These are phyloP conservation scores for Diphyllodes magnificus DNA, from an alignment of 2,113 vertebrate genomes.

Conservation along the genomic window DNA sequence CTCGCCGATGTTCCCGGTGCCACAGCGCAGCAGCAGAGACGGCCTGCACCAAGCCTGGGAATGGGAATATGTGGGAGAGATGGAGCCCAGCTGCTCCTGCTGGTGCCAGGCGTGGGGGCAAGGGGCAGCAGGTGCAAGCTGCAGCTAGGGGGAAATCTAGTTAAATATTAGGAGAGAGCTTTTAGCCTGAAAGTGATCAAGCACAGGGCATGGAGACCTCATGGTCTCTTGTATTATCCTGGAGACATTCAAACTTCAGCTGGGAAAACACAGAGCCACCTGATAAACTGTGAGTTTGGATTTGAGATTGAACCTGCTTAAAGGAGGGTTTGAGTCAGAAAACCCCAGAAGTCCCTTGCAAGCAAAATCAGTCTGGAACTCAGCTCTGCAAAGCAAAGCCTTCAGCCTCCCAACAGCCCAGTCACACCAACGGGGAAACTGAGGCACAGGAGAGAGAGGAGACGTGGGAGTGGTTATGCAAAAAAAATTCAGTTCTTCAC, in stretches of 20 bases:
- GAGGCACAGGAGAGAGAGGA: background rate
- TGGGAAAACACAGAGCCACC: background rate
- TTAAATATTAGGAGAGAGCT: background rate
- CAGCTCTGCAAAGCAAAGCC: background rate
- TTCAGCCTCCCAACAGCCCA: background rate
- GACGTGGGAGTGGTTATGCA: rapidly evolving
- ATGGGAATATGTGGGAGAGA: rapidly evolving
- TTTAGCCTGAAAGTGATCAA: background rate
- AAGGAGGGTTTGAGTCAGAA: background rate
- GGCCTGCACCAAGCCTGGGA: rapidly evolving
- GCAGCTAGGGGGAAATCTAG: background rate
- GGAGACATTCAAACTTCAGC: rapidly evolving
- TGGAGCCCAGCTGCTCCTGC: background rate
- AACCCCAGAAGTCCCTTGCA: background rate
- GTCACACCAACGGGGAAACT: background rate
- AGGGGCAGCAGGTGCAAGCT: background rate
- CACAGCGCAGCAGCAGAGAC: rapidly evolving
- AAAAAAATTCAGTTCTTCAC: background rate
- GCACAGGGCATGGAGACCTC: rapidly evolving
- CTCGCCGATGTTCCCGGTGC: rapidly evolving
- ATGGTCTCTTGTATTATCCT: rapidly evolving
- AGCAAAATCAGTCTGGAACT: background rate
- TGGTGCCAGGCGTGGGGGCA: background rate
- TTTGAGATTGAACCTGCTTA: background rate
- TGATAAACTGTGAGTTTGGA: background rate